These are phyloP conservation scores for Drosophila subsilvestris DNA, from an alignment of 2,888 invertebrate genomes.

Conservation along the genomic window DNA sequence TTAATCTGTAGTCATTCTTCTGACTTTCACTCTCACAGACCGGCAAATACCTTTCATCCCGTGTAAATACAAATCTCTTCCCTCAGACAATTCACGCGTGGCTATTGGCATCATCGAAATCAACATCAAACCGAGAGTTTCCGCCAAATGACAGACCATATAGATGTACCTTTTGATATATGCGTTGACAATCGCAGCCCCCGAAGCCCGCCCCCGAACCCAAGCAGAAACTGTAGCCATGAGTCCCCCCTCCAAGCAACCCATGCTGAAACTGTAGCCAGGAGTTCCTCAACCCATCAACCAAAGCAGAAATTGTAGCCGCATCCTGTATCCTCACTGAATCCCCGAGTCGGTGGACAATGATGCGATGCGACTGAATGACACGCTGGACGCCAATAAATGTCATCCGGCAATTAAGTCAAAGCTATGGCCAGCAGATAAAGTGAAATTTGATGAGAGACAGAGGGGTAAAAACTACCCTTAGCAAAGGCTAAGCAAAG, in stretches of 20 bases:
- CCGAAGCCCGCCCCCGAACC: not conserved
- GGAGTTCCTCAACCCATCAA: not conserved
- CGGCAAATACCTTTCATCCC: not conserved
- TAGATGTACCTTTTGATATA: not conserved
- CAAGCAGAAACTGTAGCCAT: not conserved
- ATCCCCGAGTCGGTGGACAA: constrained; percentile 4
- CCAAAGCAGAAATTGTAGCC: constrained; percentile 1
- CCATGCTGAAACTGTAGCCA: not conserved
- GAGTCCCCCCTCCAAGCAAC: not conserved
- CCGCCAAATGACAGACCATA: not conserved
- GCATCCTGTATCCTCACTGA: not conserved
- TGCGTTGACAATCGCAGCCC: not conserved
- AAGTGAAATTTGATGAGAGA: not conserved
- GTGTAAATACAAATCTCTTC: not conserved
- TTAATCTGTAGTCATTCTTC: no score
- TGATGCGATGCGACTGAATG: constrained; percentile 47
- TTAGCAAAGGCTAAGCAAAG: not conserved
- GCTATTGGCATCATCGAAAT: not conserved
- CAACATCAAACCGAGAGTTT: not conserved
- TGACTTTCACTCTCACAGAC: not conserved
- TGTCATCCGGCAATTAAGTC: constrained; percentile 69
- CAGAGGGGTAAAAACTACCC: constrained; percentile 27
- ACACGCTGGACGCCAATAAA: constrained; percentile 66
- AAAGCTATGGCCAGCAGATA: constrained; percentile 13
- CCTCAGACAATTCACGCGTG: not conserved